Conservation (phyloP, 1,140 invertebrate genomes). For the Cydia strobilella region DNA sequence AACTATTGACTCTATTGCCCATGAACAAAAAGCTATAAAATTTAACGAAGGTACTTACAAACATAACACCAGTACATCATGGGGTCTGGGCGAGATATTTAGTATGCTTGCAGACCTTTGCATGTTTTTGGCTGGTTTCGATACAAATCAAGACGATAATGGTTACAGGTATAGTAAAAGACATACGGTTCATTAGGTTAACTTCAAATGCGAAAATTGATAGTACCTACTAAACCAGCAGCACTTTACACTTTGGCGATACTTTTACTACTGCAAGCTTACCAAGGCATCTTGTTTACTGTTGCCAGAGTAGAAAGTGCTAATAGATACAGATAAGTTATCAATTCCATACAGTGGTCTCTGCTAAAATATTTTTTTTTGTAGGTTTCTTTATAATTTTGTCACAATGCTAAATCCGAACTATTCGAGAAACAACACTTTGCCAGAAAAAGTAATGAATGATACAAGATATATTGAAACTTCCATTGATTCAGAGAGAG, state of each 20-base stretch:
- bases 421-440: not conserved
- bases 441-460: not conserved
- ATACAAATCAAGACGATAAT: not conserved
- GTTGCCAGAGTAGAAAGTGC: too few relatives aligned
- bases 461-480: not conserved
- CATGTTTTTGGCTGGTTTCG: not conserved
- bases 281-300: too few relatives aligned
- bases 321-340: too few relatives aligned
- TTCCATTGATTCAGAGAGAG: not conserved
- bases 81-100: not conserved
- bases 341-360: too few relatives aligned
- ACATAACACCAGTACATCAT: not conserved
- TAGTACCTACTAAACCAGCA: too few relatives aligned
- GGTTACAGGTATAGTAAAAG: not conserved
- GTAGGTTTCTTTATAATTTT: not conserved
- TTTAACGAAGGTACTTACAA: not conserved
- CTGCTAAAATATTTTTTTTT: too few relatives aligned
- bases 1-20: not conserved
- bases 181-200: too few relatives aligned
- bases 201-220: too few relatives aligned
- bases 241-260: too few relatives aligned
- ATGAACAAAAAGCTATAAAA: not conserved
- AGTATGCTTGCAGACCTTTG: not conserved
- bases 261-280: too few relatives aligned
- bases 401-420: constrained; percentile 6